These are phyloP conservation scores for Melipona beecheii DNA, from an alignment of 2,888 invertebrate species.

Conservation along the genomic window DNA sequence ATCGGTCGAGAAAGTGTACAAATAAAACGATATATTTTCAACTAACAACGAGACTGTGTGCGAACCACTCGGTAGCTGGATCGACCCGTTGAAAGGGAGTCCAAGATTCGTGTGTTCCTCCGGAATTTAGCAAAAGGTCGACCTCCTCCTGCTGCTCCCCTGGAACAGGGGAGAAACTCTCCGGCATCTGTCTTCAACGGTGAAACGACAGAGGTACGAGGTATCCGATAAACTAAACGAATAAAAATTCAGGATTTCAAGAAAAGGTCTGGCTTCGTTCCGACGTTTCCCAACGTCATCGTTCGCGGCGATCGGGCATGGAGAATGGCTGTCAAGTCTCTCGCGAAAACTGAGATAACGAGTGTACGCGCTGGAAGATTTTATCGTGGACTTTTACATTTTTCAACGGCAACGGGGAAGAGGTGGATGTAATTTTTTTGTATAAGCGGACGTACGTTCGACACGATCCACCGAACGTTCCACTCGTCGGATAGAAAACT, in stretches of 20 bases:
- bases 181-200: background rate
- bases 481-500: background rate
- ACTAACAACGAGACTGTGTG: background rate
- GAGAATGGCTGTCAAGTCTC: background rate
- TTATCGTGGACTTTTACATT: background rate
- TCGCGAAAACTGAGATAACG: background rate
- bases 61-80: background rate
- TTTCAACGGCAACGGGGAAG: background rate
- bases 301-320: no score
- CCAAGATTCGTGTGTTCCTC: background rate
- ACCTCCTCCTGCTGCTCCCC: background rate
- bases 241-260: background rate
- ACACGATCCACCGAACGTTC: background rate
- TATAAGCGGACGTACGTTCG: conserved; percentile 1
- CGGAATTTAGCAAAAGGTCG: background rate
- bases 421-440: conserved; percentile 17
- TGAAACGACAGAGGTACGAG: background rate
- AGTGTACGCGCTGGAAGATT: background rate
- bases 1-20: no score
- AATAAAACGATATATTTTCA: no score
- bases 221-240: conserved; percentile 7
- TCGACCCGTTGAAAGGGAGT: background rate
- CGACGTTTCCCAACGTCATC: background rate
- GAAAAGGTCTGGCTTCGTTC: background rate
- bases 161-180: background rate